Percentiles rank a stretch among this genome's conserved stretches.
These are phyloP conservation scores for Trachelipus rathkii DNA, from an alignment of 1,140 invertebrate species.

Conservation along the genomic window DNA sequence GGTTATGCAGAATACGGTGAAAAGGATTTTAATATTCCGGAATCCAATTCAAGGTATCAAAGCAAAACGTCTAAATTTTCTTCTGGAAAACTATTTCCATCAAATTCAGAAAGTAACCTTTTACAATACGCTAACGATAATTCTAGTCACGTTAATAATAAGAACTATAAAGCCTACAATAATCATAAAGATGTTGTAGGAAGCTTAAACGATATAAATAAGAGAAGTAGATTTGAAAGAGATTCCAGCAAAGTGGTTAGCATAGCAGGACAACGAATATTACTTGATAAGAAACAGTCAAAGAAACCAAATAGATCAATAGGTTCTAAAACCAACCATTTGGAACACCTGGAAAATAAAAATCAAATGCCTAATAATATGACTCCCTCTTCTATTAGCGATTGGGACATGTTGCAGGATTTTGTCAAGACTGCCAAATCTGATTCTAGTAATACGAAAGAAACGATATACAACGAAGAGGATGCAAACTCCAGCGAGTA, in stretches of 20 bases:
- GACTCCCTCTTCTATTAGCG: background rate
- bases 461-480: too few relatives aligned
- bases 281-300: background rate
- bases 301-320: background rate
- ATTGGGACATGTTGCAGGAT: background rate
- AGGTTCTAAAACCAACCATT: too few relatives aligned
- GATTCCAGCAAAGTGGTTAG: background rate
- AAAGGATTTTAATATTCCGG: too few relatives aligned
- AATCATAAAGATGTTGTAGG: background rate
- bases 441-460: background rate
- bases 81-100: too few relatives aligned
- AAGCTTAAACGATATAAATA: background rate
- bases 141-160: background rate
- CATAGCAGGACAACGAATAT: constrained; percentile 1
- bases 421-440: background rate
- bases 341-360: too few relatives aligned
- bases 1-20: too few relatives aligned
- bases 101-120: too few relatives aligned
- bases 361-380: too few relatives aligned
- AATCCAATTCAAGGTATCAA: too few relatives aligned
- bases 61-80: too few relatives aligned
- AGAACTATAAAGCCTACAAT: background rate
- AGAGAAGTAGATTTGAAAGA: background rate
- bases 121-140: too few relatives aligned
- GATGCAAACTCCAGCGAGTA: too few relatives aligned